A percentile compares a stretch with the other conserved stretches of the same genome.
phyloP scores from a whole-genome alignment of 2,113 vertebrate species.

The Barbus barbus region DNA sequence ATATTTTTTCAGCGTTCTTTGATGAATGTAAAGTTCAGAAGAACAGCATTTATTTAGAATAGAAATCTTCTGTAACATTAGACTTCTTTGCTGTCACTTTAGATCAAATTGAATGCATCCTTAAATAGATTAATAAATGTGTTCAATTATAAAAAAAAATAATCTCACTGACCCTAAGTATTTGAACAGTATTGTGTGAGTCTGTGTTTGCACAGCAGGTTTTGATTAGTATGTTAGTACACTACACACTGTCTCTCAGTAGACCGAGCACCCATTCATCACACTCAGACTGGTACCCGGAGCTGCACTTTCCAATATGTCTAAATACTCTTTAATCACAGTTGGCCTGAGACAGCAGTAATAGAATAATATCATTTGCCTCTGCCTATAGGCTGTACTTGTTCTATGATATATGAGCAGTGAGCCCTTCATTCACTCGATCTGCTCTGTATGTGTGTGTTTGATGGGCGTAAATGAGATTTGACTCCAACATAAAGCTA shows the following conservation, averaged over 20 bases:
- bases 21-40: background rate
- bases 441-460: constrained; percentile 25
- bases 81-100: background rate
- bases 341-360: constrained; percentile 18
- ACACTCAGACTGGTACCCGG: constrained; percentile 12
- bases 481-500: constrained; percentile 47
- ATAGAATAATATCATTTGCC: constrained; percentile 46
- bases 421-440: background rate
- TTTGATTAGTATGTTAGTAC: constrained; percentile 38
- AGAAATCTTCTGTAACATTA: background rate
- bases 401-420: constrained; percentile 20
- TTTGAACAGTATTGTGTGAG: background rate
- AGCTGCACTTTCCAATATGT: constrained; percentile 36
- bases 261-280: constrained; percentile 10
- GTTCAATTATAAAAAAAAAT: background rate
- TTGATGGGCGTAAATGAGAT: constrained; percentile 49
- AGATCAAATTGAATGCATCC: background rate
- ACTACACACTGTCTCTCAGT: constrained; percentile 22
- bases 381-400: constrained; percentile 19
- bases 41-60: background rate
- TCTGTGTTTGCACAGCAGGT: constrained; percentile 5
- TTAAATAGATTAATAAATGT: background rate
- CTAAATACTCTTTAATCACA: constrained; percentile 36
- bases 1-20: background rate
- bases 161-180: background rate